A percentile compares a stretch with the other conserved stretches of the same genome.
phyloP scores from a whole-genome alignment of 2,797 vertebrate species.

The Ciconia nigra region DNA sequence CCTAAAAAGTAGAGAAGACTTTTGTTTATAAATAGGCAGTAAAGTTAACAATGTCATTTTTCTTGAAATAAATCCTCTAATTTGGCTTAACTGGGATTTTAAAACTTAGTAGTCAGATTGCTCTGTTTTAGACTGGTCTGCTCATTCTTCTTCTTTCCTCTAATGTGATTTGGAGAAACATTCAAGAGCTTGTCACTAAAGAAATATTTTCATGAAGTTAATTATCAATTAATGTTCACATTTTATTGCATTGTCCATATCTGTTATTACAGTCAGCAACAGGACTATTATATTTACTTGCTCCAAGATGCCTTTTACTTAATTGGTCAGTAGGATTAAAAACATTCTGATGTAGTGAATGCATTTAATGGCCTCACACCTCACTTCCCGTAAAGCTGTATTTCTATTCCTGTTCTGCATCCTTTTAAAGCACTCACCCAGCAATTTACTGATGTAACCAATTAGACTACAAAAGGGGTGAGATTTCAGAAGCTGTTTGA shows the following conservation, averaged over 20 bases:
- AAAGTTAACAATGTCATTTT: background rate
- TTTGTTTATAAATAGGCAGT: background rate
- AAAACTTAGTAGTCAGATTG: background rate
- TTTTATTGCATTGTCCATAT: background rate
- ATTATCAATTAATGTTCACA: background rate
- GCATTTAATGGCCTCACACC: slow-evolving; percentile 71
- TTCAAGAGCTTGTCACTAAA: background rate
- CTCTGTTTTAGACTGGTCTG: background rate
- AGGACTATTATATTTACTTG: slow-evolving; percentile 14
- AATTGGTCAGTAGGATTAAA: slow-evolving; percentile 69
- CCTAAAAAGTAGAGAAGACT: background rate
- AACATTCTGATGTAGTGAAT: slow-evolving; percentile 40
- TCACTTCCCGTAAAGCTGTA: slow-evolving; percentile 54
- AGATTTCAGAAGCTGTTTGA: slow-evolving; percentile 40
- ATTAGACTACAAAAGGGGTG: slow-evolving; percentile 66
- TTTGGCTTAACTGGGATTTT: background rate
- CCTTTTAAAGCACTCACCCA: slow-evolving; percentile 57
- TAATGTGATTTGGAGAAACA: background rate
- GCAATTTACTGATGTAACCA: slow-evolving; percentile 61
- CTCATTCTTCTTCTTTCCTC: background rate
- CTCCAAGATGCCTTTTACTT: slow-evolving; percentile 55
- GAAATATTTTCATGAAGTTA: slow-evolving; percentile 16
- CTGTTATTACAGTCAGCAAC: slow-evolving; percentile 18
- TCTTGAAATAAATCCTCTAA: background rate
- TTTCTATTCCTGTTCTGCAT: slow-evolving; percentile 58